Percentiles rank a stretch among this genome's conserved stretches.
Evolutionary conservation across 1,140 invertebrate genomes (phyloP).

Genomic region (Sinonovacula constricta): DNA sequence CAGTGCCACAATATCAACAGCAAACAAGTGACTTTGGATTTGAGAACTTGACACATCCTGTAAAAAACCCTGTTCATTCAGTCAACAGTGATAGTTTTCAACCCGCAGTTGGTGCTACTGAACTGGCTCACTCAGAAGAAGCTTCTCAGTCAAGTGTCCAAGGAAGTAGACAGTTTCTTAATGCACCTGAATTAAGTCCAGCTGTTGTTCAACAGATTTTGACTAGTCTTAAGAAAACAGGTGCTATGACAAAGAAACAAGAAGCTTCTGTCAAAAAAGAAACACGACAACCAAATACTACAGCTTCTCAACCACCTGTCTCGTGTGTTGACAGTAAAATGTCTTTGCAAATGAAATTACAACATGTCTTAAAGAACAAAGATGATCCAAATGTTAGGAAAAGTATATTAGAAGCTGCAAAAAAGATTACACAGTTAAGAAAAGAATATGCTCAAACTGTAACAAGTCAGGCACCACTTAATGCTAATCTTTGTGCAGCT

Average conservation of each 20-base stretch:
- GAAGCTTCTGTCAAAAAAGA: neutral
- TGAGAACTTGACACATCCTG: too few relatives aligned
- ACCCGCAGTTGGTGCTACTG: too few relatives aligned
- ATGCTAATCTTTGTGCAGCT: neutral
- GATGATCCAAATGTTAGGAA: neutral
- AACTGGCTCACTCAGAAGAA: neutral
- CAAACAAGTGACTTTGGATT: too few relatives aligned
- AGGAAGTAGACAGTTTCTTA: constrained; percentile 4
- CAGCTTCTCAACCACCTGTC: neutral
- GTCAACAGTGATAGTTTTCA: too few relatives aligned
- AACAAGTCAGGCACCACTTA: neutral
- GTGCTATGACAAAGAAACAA: neutral
- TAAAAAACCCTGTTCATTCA: too few relatives aligned
- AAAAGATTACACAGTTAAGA: constrained; percentile 32
- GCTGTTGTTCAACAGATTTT: constrained; percentile 42
- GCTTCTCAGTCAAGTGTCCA: neutral
- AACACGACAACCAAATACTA: neutral
- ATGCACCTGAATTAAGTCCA: constrained; percentile 44
- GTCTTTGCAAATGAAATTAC: too few relatives aligned
- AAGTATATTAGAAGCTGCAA: constrained; percentile 31
- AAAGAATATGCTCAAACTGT: constrained; percentile 16
- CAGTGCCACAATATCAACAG: too few relatives aligned
- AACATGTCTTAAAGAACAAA: neutral
- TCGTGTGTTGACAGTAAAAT: neutral
- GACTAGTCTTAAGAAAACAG: constrained; percentile 18